A percentile compares a stretch with the other conserved stretches of the same genome.
Conservation (phyloP, 2,888 invertebrate genomes). For the Embidobia sp. region DNA sequence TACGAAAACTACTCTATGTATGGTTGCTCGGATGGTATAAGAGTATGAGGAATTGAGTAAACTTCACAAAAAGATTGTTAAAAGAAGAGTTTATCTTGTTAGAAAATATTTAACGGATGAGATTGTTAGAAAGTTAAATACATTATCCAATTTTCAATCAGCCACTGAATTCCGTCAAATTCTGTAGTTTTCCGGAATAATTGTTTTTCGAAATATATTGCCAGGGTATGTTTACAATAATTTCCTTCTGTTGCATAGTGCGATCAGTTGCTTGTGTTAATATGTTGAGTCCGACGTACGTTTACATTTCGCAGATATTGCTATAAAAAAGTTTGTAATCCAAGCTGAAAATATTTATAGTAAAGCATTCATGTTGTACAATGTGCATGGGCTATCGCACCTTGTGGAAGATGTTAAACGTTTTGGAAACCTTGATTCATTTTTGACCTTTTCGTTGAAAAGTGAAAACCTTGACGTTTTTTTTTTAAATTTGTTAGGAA, state of each 20-base stretch:
- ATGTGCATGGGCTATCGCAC: slow-evolving; percentile 48
- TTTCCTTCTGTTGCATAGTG: slow-evolving; percentile 22
- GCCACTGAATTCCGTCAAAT: slow-evolving; percentile 38
- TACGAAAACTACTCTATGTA: slow-evolving; percentile 12
- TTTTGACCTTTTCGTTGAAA: slow-evolving; percentile 44
- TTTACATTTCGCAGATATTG: slow-evolving; percentile 27
- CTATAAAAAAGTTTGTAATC: slow-evolving; percentile 19
- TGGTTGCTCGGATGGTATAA: slow-evolving; percentile 17
- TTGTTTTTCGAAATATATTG: slow-evolving; percentile 10
- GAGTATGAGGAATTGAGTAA: background rate
- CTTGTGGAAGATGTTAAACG: slow-evolving; percentile 35
- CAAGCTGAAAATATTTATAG: slow-evolving; percentile 6
- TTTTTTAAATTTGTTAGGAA: slow-evolving; percentile 35
- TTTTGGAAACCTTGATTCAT: slow-evolving; percentile 39
- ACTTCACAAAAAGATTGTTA: background rate
- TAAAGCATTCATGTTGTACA: slow-evolving; percentile 40
- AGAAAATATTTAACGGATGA: slow-evolving; percentile 27
- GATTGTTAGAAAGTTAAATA: slow-evolving; percentile 15
- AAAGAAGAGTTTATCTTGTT: background rate
- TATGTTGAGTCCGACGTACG: slow-evolving; percentile 12
- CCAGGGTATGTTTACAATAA: slow-evolving; percentile 2
- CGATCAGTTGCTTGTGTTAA: slow-evolving; percentile 22
- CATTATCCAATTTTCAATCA: slow-evolving; percentile 8
- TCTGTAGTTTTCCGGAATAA: slow-evolving; percentile 16
- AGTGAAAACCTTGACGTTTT: slow-evolving; percentile 41